Conservation (phyloP, 2,797 vertebrate genomes). For the Pseudotriccus pelzelni region DNA sequence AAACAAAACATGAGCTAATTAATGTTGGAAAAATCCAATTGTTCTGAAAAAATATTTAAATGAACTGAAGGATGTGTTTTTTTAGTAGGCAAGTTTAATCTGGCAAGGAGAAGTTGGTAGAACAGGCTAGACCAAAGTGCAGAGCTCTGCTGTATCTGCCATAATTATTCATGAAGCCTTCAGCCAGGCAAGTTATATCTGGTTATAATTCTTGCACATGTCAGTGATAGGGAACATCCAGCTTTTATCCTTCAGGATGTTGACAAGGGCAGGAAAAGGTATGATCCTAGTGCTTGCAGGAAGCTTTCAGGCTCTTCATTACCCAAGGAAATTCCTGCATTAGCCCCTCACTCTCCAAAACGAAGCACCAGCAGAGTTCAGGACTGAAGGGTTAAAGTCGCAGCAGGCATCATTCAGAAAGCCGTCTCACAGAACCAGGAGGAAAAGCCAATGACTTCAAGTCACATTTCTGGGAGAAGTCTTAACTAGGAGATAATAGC, state of each 20-base stretch:
- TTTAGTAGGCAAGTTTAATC: constrained; percentile 19
- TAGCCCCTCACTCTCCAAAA: not conserved
- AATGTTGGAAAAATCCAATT: not conserved
- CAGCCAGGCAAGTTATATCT: not conserved
- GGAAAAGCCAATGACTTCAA: not conserved
- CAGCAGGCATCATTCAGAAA: not conserved
- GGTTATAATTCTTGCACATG: constrained; percentile 26
- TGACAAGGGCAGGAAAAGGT: not conserved
- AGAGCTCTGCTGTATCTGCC: not conserved
- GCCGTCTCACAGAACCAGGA: not conserved
- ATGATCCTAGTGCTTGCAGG: not conserved
- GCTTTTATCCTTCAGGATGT: not conserved
- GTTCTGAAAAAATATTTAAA: constrained; percentile 28
- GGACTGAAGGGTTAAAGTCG: not conserved
- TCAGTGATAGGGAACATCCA: not conserved
- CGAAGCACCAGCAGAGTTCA: not conserved
- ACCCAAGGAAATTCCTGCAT: not conserved
- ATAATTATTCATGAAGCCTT: constrained; percentile 56
- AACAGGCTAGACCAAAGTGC: not conserved
- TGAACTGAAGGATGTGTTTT: not conserved
- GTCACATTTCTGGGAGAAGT: not conserved
- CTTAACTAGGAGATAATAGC: not conserved
- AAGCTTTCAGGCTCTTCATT: not conserved
- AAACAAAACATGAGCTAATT: constrained; percentile 49
- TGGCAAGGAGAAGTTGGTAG: not conserved